Evolutionary conservation across 2,797 vertebrate species (phyloP), one percentile per base, ranked within the genome.

Genomic region (Ispidina picta): DNA sequence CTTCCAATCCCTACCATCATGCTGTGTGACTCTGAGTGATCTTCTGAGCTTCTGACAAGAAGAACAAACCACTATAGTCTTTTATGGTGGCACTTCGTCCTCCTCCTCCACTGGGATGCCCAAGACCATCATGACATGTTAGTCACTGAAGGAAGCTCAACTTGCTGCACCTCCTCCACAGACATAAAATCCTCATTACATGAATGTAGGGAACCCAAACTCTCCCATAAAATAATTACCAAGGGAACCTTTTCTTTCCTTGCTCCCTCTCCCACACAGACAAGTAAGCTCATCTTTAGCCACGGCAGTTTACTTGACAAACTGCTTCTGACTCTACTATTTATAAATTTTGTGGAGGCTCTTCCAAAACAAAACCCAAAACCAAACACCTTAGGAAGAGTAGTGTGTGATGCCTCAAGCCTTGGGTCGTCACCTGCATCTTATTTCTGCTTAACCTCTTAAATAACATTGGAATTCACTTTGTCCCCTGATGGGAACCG

Each of bases 401-500:
- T 31, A 58, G 56, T 6, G 63, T 25, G 10, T 9, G 46, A 86
- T 85, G 90, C 86, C 88, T 60, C 79, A 76, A 86, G 91, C 93
- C 92, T 60, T 69, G 84, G 92, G 93, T 90, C 52, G 54, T 55
- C 72, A 96, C 95, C 94, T 97, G 96, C 93, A 95, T 96, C 95
- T 84, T 95, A 63, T 96, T 93, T 97, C 95, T 94, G 85, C 91
- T 95, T 95, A 91, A 80, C 89, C 95, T 96, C 96, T 93, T 94
- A 58, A 96, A 96, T 71, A 88, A 95, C 95, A 87, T 81, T 95
- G 97, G 97, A 97, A 97, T 96, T 97, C 96, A 95, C 86, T 96
- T 80, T 92, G 96, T 97, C 96, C 95, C 97, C 97, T 91, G 97
- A 97, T 96, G 96, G 94, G 97, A 66, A 35, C 93, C 5, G 81